These are phyloP conservation scores for Typhlichthys eigenmanni DNA, from an alignment of 2,797 vertebrate species.

Conservation along the genomic window DNA sequence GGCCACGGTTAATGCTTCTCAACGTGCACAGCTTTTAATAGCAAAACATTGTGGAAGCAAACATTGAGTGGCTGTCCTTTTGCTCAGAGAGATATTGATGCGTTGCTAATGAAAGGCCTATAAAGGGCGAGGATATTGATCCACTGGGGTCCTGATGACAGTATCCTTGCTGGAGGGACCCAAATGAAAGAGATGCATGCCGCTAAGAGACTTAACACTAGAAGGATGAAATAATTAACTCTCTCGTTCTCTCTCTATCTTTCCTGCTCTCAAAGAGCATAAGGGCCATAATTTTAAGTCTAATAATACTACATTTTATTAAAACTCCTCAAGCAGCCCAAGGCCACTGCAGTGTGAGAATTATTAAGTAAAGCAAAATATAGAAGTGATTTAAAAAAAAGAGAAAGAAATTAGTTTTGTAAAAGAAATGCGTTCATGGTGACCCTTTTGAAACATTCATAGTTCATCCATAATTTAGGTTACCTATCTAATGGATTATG, in stretches of 20 bases:
- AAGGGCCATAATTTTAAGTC: too few relatives aligned
- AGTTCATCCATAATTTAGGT: too few relatives aligned
- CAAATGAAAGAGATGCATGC: conserved; percentile 32
- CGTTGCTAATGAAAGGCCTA: conserved; percentile 77
- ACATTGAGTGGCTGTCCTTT: conserved; percentile 41
- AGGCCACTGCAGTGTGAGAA: too few relatives aligned
- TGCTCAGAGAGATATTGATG: conserved; percentile 68
- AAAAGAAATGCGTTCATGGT: too few relatives aligned
- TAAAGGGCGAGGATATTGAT: conserved; percentile 68
- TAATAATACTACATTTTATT: too few relatives aligned
- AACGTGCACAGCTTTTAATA: conserved; percentile 16
- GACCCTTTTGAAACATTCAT: too few relatives aligned
- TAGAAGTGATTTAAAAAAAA: too few relatives aligned
- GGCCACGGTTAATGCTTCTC: conserved; percentile 11
- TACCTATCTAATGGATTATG: too few relatives aligned
- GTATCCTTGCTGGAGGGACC: conserved; percentile 45
- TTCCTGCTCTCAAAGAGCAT: too few relatives aligned
- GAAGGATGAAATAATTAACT: conserved; percentile 20
- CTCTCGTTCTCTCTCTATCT: neutral
- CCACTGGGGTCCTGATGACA: conserved; percentile 43
- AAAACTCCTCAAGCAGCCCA: too few relatives aligned
- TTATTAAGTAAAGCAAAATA: too few relatives aligned
- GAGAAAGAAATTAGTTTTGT: too few relatives aligned
- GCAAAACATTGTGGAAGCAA: conserved; percentile 28
- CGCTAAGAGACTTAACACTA: conserved; percentile 30